Percentiles rank a stretch among this genome's conserved stretches.
Conservation (phyloP, 1,140 invertebrate genomes). For the Macrobrachium rosenbergii region DNA sequence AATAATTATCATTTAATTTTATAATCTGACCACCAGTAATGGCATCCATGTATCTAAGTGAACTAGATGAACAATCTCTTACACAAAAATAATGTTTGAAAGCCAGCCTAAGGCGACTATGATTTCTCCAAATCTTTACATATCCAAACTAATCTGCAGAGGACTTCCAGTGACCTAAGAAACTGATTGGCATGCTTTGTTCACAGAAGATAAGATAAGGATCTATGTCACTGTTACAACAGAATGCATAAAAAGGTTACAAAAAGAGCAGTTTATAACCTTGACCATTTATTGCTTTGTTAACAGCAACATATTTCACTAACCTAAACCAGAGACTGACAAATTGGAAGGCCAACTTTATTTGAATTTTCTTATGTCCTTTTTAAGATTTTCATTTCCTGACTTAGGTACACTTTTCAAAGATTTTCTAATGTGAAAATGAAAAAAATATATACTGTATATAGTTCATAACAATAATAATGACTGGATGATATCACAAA, state of each 20-base stretch:
- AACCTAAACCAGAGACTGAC: conserved; percentile 63
- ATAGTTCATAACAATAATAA: conserved; percentile 54
- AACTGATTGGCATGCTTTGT: background rate
- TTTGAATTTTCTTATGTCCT: background rate
- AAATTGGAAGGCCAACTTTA: conserved; percentile 60
- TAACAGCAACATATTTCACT: conserved; percentile 60
- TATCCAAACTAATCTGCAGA: too few relatives aligned
- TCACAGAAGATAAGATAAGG: background rate
- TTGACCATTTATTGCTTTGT: conserved; percentile 63
- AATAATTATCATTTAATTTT: too few relatives aligned
- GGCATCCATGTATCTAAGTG: too few relatives aligned
- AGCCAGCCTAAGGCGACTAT: too few relatives aligned
- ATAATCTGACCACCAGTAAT: too few relatives aligned
- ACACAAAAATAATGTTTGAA: too few relatives aligned
- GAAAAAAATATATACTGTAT: conserved; percentile 49
- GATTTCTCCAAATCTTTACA: too few relatives aligned
- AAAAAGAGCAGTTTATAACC: conserved; percentile 20
- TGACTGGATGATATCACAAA: conserved; percentile 28
- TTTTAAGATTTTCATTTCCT: too few relatives aligned
- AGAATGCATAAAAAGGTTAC: conserved; percentile 4
- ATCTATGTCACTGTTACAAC: background rate
- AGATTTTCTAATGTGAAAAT: conserved; percentile 46
- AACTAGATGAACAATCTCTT: too few relatives aligned
- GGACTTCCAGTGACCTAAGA: too few relatives aligned
- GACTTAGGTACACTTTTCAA: too few relatives aligned